Base-by-base conservation (phyloP, 2,888 invertebrate species). In the Lithophane semibrunnea region DNA sequence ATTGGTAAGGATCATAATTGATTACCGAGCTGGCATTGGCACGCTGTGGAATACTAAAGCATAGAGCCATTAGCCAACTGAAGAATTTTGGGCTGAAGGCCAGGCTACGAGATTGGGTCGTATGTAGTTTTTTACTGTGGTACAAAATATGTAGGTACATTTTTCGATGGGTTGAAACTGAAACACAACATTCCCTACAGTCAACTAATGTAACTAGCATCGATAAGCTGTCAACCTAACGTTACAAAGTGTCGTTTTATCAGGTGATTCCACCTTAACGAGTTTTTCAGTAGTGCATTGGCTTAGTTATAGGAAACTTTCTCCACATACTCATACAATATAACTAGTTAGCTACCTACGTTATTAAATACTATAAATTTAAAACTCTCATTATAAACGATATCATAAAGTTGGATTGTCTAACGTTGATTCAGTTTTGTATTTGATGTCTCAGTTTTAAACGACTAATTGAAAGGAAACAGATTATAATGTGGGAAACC, bases 1-100 rank as follows among this genome's bases (percentile, higher is more conserved):
- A 86, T 89, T 69, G 54, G 69, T 65, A 84, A 80, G 80, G 78
- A 82, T 80, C 83, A 79, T 84, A 82, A 88, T 86, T 79, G 82
- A 88, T 85, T 79, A 76, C 63, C 64, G 61, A 72, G 52, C 82
- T 83, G 86, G 80, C 76, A 76, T 77, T 77, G 78, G 72, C 65
- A 68, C 74, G 63, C 69, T 73, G 47, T 80, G 47, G 77, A 74
- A 75, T 84, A 74, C 73, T 49, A 61, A 75, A 79, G 44, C 29
- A 70, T 75, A 49, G 42, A 76, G 56, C 81, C 65, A 85, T 77
- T 78, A 85, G 75, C 86, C 75, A 85, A 88, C 79, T 83, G 72
- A 77, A 72, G 69, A 75, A 74, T 77, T 79, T 82, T 84, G 49
- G 78, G 80, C 79, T 79, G 79, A 73, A 68, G 67, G 84, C 70